Evolutionary conservation across 2,113 vertebrate genomes (phyloP).

Genomic region (Brachirus orientalis): DNA sequence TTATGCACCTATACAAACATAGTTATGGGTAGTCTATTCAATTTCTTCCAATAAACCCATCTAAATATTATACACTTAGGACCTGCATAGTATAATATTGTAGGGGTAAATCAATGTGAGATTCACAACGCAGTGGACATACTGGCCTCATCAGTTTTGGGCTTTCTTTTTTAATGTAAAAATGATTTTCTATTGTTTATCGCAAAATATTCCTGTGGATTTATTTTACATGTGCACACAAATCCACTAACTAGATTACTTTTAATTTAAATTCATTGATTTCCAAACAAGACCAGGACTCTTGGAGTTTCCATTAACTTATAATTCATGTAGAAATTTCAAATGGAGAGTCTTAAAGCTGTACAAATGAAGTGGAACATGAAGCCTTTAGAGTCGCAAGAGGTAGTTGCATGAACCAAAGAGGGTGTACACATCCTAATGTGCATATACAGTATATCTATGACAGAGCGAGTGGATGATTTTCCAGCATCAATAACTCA

Average conservation of each 20-base stretch:
- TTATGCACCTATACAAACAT: no score
- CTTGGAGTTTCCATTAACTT: no score
- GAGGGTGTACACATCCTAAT: constrained; percentile 7
- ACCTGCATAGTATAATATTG: neutral
- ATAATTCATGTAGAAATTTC: no score
- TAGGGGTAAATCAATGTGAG: constrained; percentile 6
- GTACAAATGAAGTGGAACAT: constrained; percentile 22
- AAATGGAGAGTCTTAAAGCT: neutral
- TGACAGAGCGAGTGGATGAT: constrained; percentile 8
- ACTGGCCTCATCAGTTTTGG: neutral
- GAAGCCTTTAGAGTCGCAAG: constrained; percentile 4
- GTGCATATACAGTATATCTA: neutral
- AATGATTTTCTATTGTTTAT: no score
- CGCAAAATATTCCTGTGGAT: neutral
- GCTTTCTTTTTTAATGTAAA: no score
- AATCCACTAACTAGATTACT: neutral
- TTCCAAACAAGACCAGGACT: neutral
- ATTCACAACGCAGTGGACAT: neutral
- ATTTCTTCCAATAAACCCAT: no score
- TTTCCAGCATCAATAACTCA: constrained; percentile 43
- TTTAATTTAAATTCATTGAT: neutral
- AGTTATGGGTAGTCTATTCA: no score
- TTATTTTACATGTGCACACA: neutral
- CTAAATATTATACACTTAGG: no score
- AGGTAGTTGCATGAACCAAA: no score